These are phyloP conservation scores for Noctua pronuba DNA, from an alignment of 2,888 invertebrate genomes.

Conservation along the genomic window DNA sequence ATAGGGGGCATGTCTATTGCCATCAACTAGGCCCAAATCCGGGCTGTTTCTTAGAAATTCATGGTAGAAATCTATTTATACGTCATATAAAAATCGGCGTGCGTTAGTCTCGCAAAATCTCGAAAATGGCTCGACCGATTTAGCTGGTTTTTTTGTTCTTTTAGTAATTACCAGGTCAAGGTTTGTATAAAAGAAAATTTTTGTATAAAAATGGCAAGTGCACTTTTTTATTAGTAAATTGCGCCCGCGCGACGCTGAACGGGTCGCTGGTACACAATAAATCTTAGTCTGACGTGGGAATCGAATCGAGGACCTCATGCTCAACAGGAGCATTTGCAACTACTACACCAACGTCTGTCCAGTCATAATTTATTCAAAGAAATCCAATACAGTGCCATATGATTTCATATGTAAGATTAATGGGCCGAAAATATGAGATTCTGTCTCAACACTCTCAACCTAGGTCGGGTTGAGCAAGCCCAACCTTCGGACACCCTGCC, in stretches of 20 bases:
- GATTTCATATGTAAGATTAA: constrained; percentile 7
- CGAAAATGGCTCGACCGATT: neutral
- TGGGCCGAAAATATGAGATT: constrained; percentile 20
- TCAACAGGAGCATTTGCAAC: neutral
- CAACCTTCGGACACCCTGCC: constrained; percentile 48
- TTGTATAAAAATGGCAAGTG: too few relatives aligned
- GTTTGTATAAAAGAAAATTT: neutral
- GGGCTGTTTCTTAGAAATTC: neutral
- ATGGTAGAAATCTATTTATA: neutral
- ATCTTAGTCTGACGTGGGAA: neutral
- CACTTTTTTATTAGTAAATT: neutral
- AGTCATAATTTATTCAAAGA: neutral
- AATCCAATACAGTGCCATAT: constrained; percentile 1
- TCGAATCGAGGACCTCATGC: neutral
- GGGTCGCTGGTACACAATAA: neutral
- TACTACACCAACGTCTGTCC: neutral
- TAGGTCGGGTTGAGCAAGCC: constrained; percentile 30
- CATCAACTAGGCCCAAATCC: neutral
- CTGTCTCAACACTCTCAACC: constrained; percentile 31
- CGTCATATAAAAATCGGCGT: too few relatives aligned
- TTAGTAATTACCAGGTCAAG: too few relatives aligned
- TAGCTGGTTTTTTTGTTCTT: neutral
- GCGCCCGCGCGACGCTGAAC: too few relatives aligned
- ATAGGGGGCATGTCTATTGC: neutral
- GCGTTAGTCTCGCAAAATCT: neutral